phyloP scores from a whole-genome alignment of 2,888 invertebrate species.

The Pandemis corylana region DNA sequence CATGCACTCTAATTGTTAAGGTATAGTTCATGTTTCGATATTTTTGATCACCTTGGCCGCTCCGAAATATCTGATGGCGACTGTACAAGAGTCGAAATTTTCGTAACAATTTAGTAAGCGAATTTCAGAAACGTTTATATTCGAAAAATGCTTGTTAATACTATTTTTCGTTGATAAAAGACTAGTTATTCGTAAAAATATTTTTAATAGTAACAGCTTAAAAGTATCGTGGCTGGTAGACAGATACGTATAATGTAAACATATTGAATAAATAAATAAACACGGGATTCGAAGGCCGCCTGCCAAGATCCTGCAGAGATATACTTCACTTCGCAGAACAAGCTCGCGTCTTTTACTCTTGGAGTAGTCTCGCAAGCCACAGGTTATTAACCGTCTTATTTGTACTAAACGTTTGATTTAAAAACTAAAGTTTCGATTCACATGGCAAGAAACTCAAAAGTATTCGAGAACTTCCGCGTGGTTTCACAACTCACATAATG shows the following conservation, averaged over 20 bases:
- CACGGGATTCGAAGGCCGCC: neutral
- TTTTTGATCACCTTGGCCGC: too few species aligned
- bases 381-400: conserved; percentile 29
- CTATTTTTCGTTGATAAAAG: conserved; percentile 54
- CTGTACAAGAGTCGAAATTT: neutral
- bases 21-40: too few species aligned
- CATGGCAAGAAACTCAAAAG: conserved; percentile 58
- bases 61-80: too few species aligned
- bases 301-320: neutral
- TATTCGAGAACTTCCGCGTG: conserved; percentile 46
- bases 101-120: conserved; percentile 1
- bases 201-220: conserved; percentile 41
- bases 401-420: conserved; percentile 53
- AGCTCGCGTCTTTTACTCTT: neutral
- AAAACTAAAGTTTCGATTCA: conserved; percentile 49
- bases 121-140: conserved; percentile 44
- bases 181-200: conserved; percentile 54
- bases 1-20: too few species aligned
- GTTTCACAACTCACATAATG: conserved; percentile 58
- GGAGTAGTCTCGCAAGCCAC: neutral
- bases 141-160: conserved; percentile 49
- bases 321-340: neutral
- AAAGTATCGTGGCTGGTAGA: conserved; percentile 9
- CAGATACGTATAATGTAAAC: neutral
- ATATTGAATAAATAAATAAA: conserved; percentile 1